Evolutionary conservation across 2,797 vertebrate species (phyloP).

Genomic region (Triplophysa yarkandensis): DNA sequence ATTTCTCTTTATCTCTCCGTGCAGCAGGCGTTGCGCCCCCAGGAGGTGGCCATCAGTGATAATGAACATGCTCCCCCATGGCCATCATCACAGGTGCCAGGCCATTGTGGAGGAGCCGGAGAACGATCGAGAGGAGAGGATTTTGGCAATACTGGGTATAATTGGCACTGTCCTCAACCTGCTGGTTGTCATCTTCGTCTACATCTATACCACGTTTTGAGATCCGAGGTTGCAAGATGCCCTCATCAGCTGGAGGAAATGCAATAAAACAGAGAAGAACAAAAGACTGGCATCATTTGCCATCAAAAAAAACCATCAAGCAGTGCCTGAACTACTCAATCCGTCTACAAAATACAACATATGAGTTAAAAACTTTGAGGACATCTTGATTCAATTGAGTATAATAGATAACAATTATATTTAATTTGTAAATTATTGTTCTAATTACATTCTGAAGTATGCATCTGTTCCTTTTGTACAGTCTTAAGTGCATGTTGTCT

Average conservation of each 20-base stretch:
- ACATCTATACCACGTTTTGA: constrained; percentile 74
- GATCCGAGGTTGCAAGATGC: not conserved
- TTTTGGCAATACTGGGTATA: constrained; percentile 76
- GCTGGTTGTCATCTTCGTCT: constrained; percentile 79
- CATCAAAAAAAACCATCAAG: constrained; percentile 40
- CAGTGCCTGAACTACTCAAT: constrained; percentile 43
- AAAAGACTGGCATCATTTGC: constrained; percentile 13
- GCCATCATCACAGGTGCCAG: constrained; percentile 74
- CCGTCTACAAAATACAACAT: not conserved
- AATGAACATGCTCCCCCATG: constrained; percentile 81
- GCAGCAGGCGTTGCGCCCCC: constrained; percentile 67
- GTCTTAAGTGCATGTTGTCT: constrained; percentile 46
- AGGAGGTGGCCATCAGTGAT: constrained; percentile 76
- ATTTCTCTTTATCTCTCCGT: not conserved
- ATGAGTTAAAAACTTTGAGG: not conserved
- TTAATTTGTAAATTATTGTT: not conserved
- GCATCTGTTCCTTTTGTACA: constrained; percentile 38
- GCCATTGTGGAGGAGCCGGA: constrained; percentile 70
- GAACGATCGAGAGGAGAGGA: constrained; percentile 76
- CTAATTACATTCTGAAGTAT: constrained; percentile 16
- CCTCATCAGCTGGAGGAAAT: not conserved
- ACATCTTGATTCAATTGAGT: constrained; percentile 21
- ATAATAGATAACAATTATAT: not conserved
- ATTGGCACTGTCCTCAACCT: constrained; percentile 83
- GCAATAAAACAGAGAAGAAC: constrained; percentile 6